Evolutionary conservation across 2,113 vertebrate species (phyloP).

Genomic region (Halichoeres trimaculatus): DNA sequence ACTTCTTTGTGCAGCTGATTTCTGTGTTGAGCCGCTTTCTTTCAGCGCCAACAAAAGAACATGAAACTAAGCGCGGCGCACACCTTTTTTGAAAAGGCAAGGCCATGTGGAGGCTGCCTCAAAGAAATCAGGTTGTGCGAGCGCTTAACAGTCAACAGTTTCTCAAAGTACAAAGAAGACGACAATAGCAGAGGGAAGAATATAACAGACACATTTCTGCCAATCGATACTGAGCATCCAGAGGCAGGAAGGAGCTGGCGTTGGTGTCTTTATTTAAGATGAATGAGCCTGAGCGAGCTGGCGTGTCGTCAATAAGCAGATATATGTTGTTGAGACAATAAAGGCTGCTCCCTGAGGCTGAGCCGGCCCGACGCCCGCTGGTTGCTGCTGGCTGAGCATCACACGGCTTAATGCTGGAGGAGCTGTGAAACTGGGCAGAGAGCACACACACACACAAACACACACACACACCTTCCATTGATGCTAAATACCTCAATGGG

Average conservation of each 20-base stretch:
- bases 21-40: too few species aligned
- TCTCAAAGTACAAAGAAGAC: too few species aligned
- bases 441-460: constrained; percentile 15
- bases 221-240: too few species aligned
- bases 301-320: constrained; percentile 33
- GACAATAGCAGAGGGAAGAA: too few species aligned
- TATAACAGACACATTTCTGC: too few species aligned
- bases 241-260: not conserved
- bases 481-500: constrained; percentile 22
- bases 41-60: not conserved
- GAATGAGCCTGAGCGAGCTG: constrained; percentile 24
- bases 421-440: constrained; percentile 16
- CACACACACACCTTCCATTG: constrained; percentile 13
- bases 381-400: constrained; percentile 48
- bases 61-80: too few species aligned
- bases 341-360: constrained; percentile 18
- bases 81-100: not conserved
- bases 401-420: constrained; percentile 33
- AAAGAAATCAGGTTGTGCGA: not conserved
- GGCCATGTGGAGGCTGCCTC: not conserved
- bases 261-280: constrained; percentile 1
- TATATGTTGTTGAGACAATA: constrained; percentile 2
- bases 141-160: too few species aligned
- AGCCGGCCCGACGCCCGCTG: constrained; percentile 9
- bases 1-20: not conserved